Conservation (phyloP, 2,888 invertebrate species). For the Acholoe squamosa region DNA sequence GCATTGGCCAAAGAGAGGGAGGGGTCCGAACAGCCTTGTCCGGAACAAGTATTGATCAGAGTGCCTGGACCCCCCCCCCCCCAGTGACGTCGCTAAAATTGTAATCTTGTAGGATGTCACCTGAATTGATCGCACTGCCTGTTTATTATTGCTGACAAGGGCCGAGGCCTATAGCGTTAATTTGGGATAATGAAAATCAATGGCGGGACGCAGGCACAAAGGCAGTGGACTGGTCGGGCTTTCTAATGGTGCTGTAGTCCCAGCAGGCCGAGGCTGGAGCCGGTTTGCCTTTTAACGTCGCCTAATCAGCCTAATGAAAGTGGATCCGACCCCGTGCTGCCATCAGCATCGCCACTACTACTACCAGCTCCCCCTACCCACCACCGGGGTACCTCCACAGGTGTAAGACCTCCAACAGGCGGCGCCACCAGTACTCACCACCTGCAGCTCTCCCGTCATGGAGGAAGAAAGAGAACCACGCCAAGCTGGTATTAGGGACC, state of each 20-base stretch:
- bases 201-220: conserved; percentile 15
- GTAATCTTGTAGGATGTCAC: conserved; percentile 58
- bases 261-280: conserved; percentile 2
- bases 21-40: not conserved
- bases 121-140: conserved; percentile 32
- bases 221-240: conserved; percentile 43
- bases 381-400: conserved; percentile 1
- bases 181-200: conserved; percentile 58
- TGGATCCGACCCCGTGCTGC: conserved; percentile 21
- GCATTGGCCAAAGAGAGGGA: not conserved
- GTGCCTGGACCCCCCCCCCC: not conserved
- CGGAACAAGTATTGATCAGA: not conserved
- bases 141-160: conserved; percentile 57
- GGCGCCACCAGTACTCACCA: conserved; percentile 17
- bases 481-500: conserved; percentile 13
- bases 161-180: conserved; percentile 30
- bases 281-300: conserved; percentile 56
- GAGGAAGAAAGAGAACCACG: not conserved
- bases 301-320: conserved; percentile 61
- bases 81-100: conserved; percentile 30
- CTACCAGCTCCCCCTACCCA: not conserved
- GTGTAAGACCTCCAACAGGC: conserved; percentile 4
- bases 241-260: conserved; percentile 46
- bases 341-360: not conserved
- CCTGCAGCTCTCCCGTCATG: not conserved